These are phyloP conservation scores for Chrysogorgia sp. DNA, from an alignment of 92 coral and sea anemone genomes.

Conservation along the genomic window DNA sequence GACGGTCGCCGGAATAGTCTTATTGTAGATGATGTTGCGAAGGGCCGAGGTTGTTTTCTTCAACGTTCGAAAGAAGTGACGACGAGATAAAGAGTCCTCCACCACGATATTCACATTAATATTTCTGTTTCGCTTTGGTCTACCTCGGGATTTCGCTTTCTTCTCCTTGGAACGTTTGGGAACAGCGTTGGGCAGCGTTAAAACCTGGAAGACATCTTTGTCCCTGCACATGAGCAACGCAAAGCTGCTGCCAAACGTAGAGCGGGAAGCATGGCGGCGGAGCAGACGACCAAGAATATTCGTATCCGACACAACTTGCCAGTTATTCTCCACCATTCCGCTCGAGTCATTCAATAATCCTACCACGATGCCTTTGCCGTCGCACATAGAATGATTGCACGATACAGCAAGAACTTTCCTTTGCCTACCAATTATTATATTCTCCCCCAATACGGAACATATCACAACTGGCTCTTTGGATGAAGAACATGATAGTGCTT, in stretches of 20 bases:
- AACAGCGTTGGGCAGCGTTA: neutral
- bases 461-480: no score
- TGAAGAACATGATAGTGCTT: no score
- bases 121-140: neutral
- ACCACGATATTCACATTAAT: constrained; percentile 75
- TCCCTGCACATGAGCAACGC: neutral
- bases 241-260: neutral
- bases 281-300: neutral
- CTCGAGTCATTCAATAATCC: no score
- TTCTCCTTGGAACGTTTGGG: neutral
- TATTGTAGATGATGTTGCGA: constrained; percentile 59
- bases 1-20: constrained; percentile 59
- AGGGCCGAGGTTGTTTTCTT: constrained; percentile 70
- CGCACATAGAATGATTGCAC: no score
- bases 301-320: no score
- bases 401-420: no score
- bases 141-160: neutral
- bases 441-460: no score
- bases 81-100: constrained; percentile 84
- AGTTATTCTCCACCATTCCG: no score
- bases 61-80: constrained; percentile 79
- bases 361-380: no score
- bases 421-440: no score
- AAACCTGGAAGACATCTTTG: neutral
- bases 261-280: neutral